Evolutionary conservation across 2,888 invertebrate genomes (phyloP), one percentile per base, ranked within the genome.

Genomic region (Copidosoma aretas): DNA sequence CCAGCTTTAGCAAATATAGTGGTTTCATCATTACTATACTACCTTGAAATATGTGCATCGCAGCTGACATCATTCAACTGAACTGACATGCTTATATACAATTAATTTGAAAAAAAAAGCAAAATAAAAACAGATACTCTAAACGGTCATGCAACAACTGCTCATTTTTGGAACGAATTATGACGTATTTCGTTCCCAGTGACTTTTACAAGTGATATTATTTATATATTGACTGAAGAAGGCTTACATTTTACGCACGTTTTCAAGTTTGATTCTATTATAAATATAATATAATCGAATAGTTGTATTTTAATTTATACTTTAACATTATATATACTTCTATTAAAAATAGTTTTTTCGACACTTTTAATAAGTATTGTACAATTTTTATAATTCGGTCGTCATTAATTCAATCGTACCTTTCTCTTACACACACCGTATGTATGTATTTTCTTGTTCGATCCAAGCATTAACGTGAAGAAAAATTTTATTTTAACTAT

Each of bases 1-100:
- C 24, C 4, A 12, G 43, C 43, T 15, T 46, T 46, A 8, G 43
- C 12, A 52, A 56, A 62, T 63, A 43, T 60, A 63, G 66, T 70
- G 66, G 62, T 59, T 66, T 54, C 62, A 56, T 66, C 66, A 70
- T 70, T 68, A 68, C 71, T 68, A 52, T 68, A 71, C 32, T 68
- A 66, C 71, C 63, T 59, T 64, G 58, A 71, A 57, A 56, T 19
- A 49, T 15, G 22, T 68, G 68, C 71, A n/a, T n/a, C n/a, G 63
- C 63, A 68, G 25, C 62, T 62, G 62, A 68, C 49, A 68, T 64
- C 14, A 71, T 71, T 66, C 68, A 71, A 66, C 68, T 53, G 64
- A 51, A 3, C 43, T 59, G n/a, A 63, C 8, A 32, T 8, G 32
- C 32, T 59, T 72, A 71, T 69, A 39, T 68, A 72, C 67, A 72